Percentiles rank a stretch among this genome's conserved stretches.
Evolutionary conservation across 2,113 vertebrate genomes (phyloP).

Genomic region (Microtus ochrogaster): DNA sequence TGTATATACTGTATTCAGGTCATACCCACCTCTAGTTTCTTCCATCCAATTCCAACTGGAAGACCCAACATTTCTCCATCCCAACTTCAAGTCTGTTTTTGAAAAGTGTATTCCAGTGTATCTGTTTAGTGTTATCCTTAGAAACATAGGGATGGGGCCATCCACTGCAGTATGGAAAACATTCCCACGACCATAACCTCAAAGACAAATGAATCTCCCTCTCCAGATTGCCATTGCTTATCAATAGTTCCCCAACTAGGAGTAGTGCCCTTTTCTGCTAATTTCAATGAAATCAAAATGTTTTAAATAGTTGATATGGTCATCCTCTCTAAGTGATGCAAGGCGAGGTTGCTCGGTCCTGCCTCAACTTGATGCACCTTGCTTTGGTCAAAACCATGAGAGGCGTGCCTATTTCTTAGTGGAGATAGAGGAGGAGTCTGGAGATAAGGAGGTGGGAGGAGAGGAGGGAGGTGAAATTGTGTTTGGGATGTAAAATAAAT

Average conservation of each 20-base stretch:
- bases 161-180: neutral
- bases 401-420: too few species aligned
- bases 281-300: neutral
- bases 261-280: neutral
- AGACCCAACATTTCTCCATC: neutral
- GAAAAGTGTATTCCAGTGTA: neutral
- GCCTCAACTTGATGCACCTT: too few species aligned
- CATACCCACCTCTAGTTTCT: neutral
- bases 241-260: neutral
- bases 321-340: neutral
- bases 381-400: too few species aligned
- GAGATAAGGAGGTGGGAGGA: too few species aligned
- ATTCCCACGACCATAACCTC: neutral
- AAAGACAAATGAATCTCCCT: neutral
- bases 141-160: neutral
- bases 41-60: neutral
- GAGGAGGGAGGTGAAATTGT: neutral
- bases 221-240: neutral
- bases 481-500: too few species aligned
- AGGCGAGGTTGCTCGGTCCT: too few species aligned
- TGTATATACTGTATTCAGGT: neutral
- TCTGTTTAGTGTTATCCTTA: neutral
- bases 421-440: too few species aligned
- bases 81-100: neutral
- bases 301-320: neutral